Base-by-base conservation (phyloP, 2,888 invertebrate genomes). In the Tiliacea aurago region DNA sequence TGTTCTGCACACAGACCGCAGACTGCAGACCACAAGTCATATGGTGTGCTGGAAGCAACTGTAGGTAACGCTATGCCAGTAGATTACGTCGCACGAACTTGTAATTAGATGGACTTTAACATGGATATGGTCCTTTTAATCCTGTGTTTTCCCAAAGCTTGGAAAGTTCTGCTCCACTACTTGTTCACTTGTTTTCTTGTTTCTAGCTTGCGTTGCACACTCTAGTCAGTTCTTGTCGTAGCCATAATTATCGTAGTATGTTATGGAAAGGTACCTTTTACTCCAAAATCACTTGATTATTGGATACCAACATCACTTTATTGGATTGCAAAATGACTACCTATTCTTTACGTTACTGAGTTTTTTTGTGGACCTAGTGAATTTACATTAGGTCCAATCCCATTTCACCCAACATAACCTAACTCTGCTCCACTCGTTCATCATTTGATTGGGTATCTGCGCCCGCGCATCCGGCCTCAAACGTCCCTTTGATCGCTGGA, bases 401-500 rank as follows among this genome's bases (percentile, higher is more conserved):
- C 47, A 37, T 37, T 58, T 67, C 28, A 55, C 67, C 20, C 66
- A 78, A 45, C 79, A 73, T 81, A 82, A 75, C 58, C 74, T 86
- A 78, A 70, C 15, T 69, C 13, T 68, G 70, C 20, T 55, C 41
- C 37, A 73, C n/a, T 72, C 37, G 78, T 72, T 55, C 73, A 84
- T 73, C 74, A 77, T 84, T 84, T 82, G 82, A 78, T 86, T 76
- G 76, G 75, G 70, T 79, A 79, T 76, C 78, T 73, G 79, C 81
- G 80, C 65, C 74, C 68, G 76, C 78, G 81, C 82, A 80, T 85
- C 86, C 85, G 84, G 81, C 85, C 84, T 66, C 78, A 82, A 82
- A 78, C 81, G 73, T 78, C 80, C 74, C 88, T 90, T 90, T 90
- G 90, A 90, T 86, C 86, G 76, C 78, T 86, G 90, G 88, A 86